A percentile compares a stretch with the other conserved stretches of the same genome.
phyloP scores from a whole-genome alignment of 2,113 vertebrate genomes.

The Propithecus coquereli region DNA sequence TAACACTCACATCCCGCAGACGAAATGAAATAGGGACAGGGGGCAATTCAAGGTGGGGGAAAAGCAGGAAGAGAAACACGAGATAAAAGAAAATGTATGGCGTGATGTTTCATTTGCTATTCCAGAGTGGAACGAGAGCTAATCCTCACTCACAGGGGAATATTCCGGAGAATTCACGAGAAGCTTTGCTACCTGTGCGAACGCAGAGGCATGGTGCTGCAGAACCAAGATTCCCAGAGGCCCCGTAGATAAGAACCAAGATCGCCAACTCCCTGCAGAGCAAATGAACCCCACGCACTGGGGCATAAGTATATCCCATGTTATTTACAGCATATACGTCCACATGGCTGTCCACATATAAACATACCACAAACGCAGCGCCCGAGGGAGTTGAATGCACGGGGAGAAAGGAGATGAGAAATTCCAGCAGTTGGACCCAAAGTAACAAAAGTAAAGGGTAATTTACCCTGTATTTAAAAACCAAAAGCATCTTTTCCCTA shows the following conservation, averaged over 20 bases:
- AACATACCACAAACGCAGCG: background rate
- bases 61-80: slow-evolving; percentile 21
- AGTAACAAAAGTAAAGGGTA: slow-evolving; percentile 64
- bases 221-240: slow-evolving; percentile 7
- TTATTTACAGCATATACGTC: slow-evolving; percentile 3
- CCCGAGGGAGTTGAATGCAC: background rate
- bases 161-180: slow-evolving; percentile 53
- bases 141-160: slow-evolving; percentile 65
- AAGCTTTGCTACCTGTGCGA: slow-evolving; percentile 44
- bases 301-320: slow-evolving; percentile 50
- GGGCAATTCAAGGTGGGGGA: background rate
- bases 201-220: slow-evolving; percentile 43
- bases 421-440: slow-evolving; percentile 61
- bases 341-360: background rate
- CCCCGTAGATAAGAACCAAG: slow-evolving; percentile 48
- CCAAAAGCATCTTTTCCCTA: slow-evolving; percentile 74
- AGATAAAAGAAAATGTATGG: slow-evolving; percentile 59
- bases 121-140: slow-evolving; percentile 50
- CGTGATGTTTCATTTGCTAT: slow-evolving; percentile 48
- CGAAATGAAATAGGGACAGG: slow-evolving; percentile 48
- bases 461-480: slow-evolving; percentile 79
- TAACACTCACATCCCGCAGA: background rate
- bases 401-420: background rate
- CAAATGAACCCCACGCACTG: fast-evolving
- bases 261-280: background rate